Percentiles rank a stretch among this genome's conserved stretches.
These are phyloP conservation scores for Trichogramma dendrolimi DNA, from an alignment of 2,888 invertebrate genomes.

Conservation along the genomic window DNA sequence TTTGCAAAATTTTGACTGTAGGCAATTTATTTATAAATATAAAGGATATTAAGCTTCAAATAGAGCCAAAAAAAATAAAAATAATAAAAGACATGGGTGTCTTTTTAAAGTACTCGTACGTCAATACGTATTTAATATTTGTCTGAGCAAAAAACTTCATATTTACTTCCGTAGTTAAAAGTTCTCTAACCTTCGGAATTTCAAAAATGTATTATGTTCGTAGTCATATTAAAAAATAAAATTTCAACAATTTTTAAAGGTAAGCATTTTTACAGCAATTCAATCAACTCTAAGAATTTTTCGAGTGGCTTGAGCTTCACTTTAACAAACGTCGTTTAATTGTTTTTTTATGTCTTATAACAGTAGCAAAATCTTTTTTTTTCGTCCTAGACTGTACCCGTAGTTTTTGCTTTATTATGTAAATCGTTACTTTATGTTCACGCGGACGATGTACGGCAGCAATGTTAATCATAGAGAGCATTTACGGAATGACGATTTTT, in stretches of 20 bases:
- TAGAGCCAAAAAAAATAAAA: no score
- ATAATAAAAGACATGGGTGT: no score
- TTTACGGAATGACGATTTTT: slow-evolving; percentile 6
- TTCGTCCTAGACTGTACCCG: slow-evolving; percentile 6
- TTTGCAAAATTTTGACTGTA: no score
- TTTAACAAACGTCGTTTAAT: background rate
- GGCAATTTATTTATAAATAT: no score
- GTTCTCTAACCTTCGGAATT: no score
- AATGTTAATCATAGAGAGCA: slow-evolving; percentile 20
- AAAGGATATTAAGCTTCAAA: no score
- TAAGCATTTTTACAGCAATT: slow-evolving; percentile 21
- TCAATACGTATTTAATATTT: no score
- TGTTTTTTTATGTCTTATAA: background rate
- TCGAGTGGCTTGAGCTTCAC: slow-evolving; percentile 4
- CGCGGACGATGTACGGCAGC: slow-evolving; percentile 20
- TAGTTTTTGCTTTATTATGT: background rate
- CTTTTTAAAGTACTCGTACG: no score
- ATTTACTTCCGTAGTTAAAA: no score
- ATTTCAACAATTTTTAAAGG: slow-evolving; percentile 23
- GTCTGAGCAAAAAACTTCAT: no score
- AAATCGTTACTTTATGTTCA: slow-evolving; percentile 12
- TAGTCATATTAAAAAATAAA: slow-evolving; percentile 24
- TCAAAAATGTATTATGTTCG: background rate
- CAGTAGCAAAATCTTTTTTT: background rate
- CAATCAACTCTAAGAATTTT: slow-evolving; percentile 18